phyloP scores from a whole-genome alignment of 92 coral and sea anemone species.

The Bergia puertoricense region DNA sequence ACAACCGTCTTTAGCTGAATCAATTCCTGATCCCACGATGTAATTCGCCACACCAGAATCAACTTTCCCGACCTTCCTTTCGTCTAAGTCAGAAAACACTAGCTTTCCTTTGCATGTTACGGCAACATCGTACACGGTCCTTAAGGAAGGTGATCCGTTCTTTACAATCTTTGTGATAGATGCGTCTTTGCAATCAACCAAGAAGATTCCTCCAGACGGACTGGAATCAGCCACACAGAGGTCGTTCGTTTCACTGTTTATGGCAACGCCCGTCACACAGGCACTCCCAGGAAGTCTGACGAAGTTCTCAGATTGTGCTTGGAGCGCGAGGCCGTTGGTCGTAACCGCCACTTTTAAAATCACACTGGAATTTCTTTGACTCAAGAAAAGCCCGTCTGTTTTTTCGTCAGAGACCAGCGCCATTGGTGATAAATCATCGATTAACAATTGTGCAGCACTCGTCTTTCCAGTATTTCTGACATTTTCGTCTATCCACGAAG shows the following conservation, averaged over 20 bases:
- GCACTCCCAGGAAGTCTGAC: background rate
- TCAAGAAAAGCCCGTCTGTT: background rate
- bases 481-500: background rate
- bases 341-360: conserved; percentile 6
- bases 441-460: background rate
- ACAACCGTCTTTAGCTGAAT: conserved; percentile 30
- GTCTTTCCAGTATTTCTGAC: background rate
- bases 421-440: background rate
- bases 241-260: conserved; percentile 18
- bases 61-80: conserved; percentile 35
- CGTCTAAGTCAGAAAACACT: conserved; percentile 32
- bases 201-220: conserved; percentile 42
- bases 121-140: background rate
- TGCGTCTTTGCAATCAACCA: conserved; percentile 45
- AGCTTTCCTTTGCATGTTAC: conserved; percentile 31
- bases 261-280: conserved; percentile 28
- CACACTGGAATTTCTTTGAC: conserved; percentile 1
- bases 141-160: conserved; percentile 24
- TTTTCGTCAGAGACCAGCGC: background rate
- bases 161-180: conserved; percentile 35
- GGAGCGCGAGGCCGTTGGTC: conserved; percentile 4
- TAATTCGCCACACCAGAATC: conserved; percentile 41
- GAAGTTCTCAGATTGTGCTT: background rate
- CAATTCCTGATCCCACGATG: conserved; percentile 41
- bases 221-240: conserved; percentile 8